phyloP scores from a whole-genome alignment of 1,140 invertebrate genomes.

The Drosophila prosaltans region DNA sequence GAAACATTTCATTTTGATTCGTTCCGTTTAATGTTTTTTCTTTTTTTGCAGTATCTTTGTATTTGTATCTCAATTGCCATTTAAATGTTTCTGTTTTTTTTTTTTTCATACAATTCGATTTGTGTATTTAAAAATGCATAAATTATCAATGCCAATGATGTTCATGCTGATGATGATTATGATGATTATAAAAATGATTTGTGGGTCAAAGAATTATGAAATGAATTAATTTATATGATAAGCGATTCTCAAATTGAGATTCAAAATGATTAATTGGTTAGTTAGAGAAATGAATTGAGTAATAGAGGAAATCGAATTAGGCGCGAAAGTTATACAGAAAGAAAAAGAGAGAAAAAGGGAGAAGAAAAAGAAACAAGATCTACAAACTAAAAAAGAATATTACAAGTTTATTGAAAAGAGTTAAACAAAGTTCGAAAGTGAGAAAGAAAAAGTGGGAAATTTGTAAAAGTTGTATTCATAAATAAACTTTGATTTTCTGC shows the following conservation, averaged over 20 bases:
- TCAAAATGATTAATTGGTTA: slow-evolving; percentile 27
- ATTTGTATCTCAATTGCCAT: slow-evolving; percentile 47
- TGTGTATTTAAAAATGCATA: slow-evolving; percentile 74
- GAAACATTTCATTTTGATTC: slow-evolving; percentile 38
- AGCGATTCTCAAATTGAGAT: slow-evolving; percentile 27
- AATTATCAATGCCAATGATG: slow-evolving; percentile 52
- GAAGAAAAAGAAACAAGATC: not conserved
- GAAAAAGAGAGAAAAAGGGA: not conserved
- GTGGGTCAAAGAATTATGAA: slow-evolving; percentile 61
- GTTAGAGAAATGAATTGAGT: slow-evolving; percentile 1
- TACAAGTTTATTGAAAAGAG: too few relatives aligned
- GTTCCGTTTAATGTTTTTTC: slow-evolving; percentile 43
- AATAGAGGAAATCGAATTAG: slow-evolving; percentile 6
- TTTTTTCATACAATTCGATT: slow-evolving; percentile 56
- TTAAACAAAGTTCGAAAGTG: too few relatives aligned
- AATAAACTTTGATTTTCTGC: too few relatives aligned
- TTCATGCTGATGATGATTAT: slow-evolving; percentile 22
- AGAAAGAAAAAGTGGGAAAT: too few relatives aligned
- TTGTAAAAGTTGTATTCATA: too few relatives aligned
- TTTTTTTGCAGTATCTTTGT: slow-evolving; percentile 8
- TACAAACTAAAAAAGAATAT: not conserved
- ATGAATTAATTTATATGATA: slow-evolving; percentile 49
- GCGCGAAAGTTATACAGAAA: not conserved
- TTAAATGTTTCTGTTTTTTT: slow-evolving; percentile 22
- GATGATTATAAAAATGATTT: slow-evolving; percentile 52